phyloP scores from a whole-genome alignment of 2,888 invertebrate species.

The Scelioninae gen. 2 region DNA sequence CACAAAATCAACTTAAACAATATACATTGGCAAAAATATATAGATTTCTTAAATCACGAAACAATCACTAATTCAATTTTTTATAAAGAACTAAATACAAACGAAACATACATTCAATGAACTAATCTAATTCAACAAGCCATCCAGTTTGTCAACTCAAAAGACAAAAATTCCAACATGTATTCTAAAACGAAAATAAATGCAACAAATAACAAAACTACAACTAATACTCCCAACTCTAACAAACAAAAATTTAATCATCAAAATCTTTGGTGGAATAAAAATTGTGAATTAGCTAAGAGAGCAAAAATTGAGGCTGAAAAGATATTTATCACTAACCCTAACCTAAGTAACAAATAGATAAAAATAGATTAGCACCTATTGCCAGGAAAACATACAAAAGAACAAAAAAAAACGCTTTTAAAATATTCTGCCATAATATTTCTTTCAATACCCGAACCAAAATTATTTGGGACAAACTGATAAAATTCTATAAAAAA shows the following conservation, averaged over 20 bases:
- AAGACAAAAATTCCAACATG: not conserved
- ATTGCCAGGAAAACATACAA: slow-evolving; percentile 22
- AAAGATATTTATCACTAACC: slow-evolving; percentile 3
- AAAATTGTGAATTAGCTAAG: slow-evolving; percentile 8
- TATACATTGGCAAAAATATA: too few species aligned
- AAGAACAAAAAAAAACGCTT: slow-evolving; percentile 12
- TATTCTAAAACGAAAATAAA: not conserved
- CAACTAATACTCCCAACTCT: too few species aligned
- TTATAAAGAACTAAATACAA: too few species aligned
- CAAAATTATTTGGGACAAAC: slow-evolving; percentile 7
- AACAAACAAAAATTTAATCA: too few species aligned
- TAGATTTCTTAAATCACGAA: too few species aligned
- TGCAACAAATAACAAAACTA: not conserved
- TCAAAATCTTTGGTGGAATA: slow-evolving; percentile 39
- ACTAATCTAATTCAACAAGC: too few species aligned
- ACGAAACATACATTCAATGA: too few species aligned
- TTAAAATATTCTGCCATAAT: not conserved
- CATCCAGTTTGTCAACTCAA: too few species aligned
- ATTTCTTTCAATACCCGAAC: not conserved
- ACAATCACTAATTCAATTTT: too few species aligned
- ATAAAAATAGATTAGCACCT: slow-evolving; percentile 17
- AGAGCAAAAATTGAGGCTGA: slow-evolving; percentile 1
- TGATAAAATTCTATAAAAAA: slow-evolving; percentile 23
- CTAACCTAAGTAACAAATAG: not conserved
- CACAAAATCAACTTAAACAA: too few species aligned